A percentile compares a stretch with the other conserved stretches of the same genome.
Conservation (phyloP, 2,113 vertebrate species). For the Microcebus griseorufus region DNA sequence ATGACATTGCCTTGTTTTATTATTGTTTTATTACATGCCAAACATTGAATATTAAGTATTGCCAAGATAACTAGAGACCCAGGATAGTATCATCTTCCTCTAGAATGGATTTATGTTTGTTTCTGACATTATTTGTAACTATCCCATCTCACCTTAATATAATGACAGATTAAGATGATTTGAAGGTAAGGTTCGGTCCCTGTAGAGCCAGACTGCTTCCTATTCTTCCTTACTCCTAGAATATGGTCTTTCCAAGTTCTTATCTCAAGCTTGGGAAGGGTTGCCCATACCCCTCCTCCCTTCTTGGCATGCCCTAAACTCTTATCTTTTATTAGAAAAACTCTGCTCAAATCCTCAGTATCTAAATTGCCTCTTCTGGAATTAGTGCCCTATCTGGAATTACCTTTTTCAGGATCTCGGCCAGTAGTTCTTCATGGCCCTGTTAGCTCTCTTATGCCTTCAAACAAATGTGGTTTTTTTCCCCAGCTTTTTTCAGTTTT, state of each 20-base stretch:
- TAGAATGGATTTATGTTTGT: slow-evolving; percentile 6
- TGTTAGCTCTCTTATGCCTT: slow-evolving; percentile 27
- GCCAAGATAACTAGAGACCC: not conserved
- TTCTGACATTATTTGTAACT: not conserved
- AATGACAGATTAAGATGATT: not conserved
- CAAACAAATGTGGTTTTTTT: not conserved
- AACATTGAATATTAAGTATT: not conserved
- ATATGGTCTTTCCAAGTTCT: not conserved
- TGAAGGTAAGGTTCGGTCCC: not conserved
- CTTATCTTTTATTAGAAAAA: slow-evolving; percentile 1
- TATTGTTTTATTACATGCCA: slow-evolving; percentile 21
- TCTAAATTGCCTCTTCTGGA: slow-evolving; percentile 18
- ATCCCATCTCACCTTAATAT: not conserved
- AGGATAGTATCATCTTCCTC: not conserved
- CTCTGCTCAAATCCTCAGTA: not conserved
- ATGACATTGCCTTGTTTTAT: slow-evolving; percentile 18
- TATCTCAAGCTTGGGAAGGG: not conserved
- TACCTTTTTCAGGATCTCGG: not conserved
- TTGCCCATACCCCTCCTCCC: not conserved
- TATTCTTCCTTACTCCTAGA: not conserved
- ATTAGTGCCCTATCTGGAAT: slow-evolving; percentile 13
- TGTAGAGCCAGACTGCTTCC: not conserved
- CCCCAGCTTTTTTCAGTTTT: slow-evolving; percentile 44
- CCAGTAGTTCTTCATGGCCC: not conserved
- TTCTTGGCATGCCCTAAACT: not conserved